Percentiles rank a stretch among this genome's conserved stretches.
These are phyloP conservation scores for Orchestia grillus DNA, from an alignment of 1,140 invertebrate species.

Conservation along the genomic window DNA sequence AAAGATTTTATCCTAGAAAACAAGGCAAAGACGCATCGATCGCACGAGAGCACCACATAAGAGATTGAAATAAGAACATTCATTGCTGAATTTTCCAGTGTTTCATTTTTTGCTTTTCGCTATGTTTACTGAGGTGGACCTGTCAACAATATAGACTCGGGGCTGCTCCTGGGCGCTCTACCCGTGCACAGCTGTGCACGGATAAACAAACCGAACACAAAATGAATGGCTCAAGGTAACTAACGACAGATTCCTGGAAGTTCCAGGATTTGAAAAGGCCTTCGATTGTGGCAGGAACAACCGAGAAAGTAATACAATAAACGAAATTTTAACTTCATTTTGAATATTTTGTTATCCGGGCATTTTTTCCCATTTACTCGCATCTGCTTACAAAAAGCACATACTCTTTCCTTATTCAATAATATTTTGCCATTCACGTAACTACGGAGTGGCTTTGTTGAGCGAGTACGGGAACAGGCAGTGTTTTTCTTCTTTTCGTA, in stretches of 20 bases:
- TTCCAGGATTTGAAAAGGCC: neutral
- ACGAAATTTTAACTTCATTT: neutral
- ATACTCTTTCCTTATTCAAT: neutral
- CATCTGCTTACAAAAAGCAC: neutral
- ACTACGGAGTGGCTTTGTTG: neutral
- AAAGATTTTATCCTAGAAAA: no score
- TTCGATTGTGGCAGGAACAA: neutral
- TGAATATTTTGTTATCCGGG: neutral
- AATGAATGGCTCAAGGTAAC: neutral
- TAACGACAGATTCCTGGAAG: neutral
- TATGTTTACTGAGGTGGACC: no score
- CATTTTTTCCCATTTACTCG: neutral
- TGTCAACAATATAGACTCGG: no score
- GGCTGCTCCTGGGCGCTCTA: no score
- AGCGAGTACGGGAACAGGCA: neutral
- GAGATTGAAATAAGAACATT: no score
- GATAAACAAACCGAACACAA: no score
- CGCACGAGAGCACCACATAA: no score
- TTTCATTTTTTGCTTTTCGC: no score
- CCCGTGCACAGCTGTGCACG: no score
- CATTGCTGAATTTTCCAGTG: no score
- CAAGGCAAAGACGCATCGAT: no score
- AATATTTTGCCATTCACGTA: neutral
- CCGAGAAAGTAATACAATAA: neutral
- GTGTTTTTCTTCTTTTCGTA: neutral